phyloP scores from a whole-genome alignment of 2,797 vertebrate species.

The Periparus ater region DNA sequence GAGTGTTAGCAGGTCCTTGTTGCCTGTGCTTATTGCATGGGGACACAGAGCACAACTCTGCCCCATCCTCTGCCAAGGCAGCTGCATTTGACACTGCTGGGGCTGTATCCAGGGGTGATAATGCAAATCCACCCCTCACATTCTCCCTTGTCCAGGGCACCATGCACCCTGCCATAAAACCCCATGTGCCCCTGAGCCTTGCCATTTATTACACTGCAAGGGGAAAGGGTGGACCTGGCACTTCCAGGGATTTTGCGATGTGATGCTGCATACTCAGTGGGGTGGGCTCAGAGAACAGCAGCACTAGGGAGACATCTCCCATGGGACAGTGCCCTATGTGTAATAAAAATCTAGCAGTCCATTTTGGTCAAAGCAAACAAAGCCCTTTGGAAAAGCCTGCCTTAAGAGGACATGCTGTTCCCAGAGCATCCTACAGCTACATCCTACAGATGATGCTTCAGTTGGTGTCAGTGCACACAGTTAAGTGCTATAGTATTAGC shows the following conservation, averaged over 20 bases:
- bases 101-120: not conserved
- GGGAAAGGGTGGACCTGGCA: not conserved
- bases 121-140: not conserved
- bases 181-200: fast-evolving
- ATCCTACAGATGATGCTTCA: not conserved
- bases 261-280: not conserved
- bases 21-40: fast-evolving
- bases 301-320: not conserved
- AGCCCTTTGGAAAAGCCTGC: not conserved
- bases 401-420: not conserved
- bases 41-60: not conserved
- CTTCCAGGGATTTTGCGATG: not conserved
- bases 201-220: not conserved
- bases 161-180: not conserved
- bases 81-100: not conserved
- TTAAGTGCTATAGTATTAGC: not conserved
- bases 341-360: not conserved
- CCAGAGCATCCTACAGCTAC: not conserved
- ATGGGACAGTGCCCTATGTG: fast-evolving
- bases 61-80: fast-evolving
- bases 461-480: not conserved
- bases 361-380: not conserved
- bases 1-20: fast-evolving
- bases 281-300: fast-evolving
- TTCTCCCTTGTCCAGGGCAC: not conserved